A percentile compares a stretch with the other conserved stretches of the same genome.
Conservation (phyloP, 2,888 invertebrate genomes). For the Lucinisca nassula region DNA sequence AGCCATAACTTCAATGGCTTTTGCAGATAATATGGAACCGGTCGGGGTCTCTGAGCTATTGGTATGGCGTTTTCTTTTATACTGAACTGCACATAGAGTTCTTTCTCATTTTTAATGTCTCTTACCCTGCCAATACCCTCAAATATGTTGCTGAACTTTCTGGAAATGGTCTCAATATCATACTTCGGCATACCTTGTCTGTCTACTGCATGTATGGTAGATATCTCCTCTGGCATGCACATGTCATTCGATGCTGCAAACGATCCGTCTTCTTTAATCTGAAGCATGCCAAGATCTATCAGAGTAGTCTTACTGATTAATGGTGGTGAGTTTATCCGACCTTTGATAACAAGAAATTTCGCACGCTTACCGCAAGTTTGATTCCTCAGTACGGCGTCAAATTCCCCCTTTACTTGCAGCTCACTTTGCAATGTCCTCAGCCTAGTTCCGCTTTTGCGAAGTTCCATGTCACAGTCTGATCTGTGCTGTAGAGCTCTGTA, state of each 20-base stretch:
- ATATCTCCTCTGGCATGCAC: neutral
- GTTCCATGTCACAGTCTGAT: neutral
- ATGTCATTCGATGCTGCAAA: conserved; percentile 1
- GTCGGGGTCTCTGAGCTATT: neutral
- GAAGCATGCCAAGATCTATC: no score
- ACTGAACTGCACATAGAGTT: neutral
- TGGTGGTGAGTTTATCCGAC: neutral
- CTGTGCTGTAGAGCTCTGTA: neutral
- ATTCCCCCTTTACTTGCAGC: neutral
- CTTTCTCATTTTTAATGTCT: conserved; percentile 5
- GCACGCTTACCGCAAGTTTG: neutral
- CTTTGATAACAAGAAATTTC: neutral
- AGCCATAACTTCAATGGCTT: conserved; percentile 3
- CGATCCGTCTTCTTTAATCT: neutral
- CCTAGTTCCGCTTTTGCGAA: neutral
- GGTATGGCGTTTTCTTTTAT: neutral
- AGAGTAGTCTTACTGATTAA: neutral
- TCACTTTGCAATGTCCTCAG: neutral
- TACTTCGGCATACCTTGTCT: neutral
- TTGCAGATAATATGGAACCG: neutral
- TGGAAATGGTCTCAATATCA: neutral
- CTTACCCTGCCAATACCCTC: conserved; percentile 2
- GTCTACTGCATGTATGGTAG: neutral
- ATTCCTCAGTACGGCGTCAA: neutral
- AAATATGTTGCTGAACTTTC: neutral